Percentiles rank a stretch among this genome's conserved stretches.
Conservation (phyloP, 2,113 vertebrate species). For the Microtus pennsylvanicus region DNA sequence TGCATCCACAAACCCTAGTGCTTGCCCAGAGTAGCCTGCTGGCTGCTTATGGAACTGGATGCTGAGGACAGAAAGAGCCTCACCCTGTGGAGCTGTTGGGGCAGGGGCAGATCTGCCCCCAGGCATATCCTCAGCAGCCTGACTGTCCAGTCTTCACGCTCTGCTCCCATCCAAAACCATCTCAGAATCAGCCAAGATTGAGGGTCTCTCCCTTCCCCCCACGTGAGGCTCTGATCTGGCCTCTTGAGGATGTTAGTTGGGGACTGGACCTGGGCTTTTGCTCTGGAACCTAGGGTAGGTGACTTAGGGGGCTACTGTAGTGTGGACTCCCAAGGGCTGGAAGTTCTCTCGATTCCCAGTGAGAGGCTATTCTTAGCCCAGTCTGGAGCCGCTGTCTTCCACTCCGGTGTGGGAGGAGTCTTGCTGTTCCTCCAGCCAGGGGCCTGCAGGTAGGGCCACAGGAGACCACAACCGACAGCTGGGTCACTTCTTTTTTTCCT, state of each 20-base stretch:
- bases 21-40: not conserved
- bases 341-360: not conserved
- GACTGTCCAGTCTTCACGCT: accelerated
- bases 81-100: not conserved
- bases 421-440: not conserved
- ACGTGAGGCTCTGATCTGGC: not conserved
- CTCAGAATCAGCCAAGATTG: not conserved
- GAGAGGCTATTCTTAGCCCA: accelerated
- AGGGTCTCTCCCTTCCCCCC: not conserved
- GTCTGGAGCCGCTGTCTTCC: not conserved
- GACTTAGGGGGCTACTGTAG: not conserved
- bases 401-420: not conserved
- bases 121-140: not conserved
- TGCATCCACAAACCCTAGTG: not conserved
- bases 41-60: not conserved
- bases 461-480: not conserved
- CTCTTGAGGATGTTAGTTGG: not conserved
- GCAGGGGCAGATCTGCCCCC: not conserved
- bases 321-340: not conserved
- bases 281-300: not conserved
- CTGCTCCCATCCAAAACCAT: not conserved
- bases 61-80: not conserved
- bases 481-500: constrained; percentile 68
- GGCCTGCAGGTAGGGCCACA: not conserved
- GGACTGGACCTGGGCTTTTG: not conserved